A percentile compares a stretch with the other conserved stretches of the same genome.
These are phyloP conservation scores for Protodeltote pygarga DNA, from an alignment of 2,888 invertebrate species.

Conservation along the genomic window DNA sequence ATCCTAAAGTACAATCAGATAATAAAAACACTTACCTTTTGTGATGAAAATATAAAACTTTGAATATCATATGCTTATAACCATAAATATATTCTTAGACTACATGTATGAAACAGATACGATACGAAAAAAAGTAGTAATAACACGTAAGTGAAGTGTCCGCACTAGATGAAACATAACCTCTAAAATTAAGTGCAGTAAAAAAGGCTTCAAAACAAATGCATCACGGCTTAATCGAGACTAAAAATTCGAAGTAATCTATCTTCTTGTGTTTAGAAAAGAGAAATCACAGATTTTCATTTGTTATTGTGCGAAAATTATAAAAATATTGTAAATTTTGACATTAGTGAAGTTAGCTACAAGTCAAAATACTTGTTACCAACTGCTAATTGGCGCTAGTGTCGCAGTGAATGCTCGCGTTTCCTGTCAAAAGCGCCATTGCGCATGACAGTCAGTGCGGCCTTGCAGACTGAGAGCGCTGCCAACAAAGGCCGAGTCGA, in stretches of 20 bases:
- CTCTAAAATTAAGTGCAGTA: conserved; percentile 40
- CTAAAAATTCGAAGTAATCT: conserved; percentile 30
- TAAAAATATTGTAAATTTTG: conserved; percentile 56
- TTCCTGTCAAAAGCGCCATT: conserved; percentile 86
- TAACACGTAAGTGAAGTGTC: conserved; percentile 61
- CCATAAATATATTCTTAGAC: conserved; percentile 22
- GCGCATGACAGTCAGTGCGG: conserved; percentile 88
- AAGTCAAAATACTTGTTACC: conserved; percentile 66
- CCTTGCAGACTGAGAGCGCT: conserved; percentile 87
- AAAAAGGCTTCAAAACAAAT: conserved; percentile 13
- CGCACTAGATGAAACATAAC: conserved; percentile 64
- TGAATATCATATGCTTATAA: conserved; percentile 10
- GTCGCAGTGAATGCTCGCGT: conserved; percentile 83
- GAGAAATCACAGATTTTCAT: conserved; percentile 33
- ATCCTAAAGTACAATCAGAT: background rate
- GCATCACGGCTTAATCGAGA: conserved; percentile 2
- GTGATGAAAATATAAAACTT: conserved; percentile 5
- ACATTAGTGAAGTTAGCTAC: conserved; percentile 64
- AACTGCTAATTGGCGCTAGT: conserved; percentile 81
- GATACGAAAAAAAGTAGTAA: conserved; percentile 22
- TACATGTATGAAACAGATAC: conserved; percentile 16
- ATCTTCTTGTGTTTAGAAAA: conserved; percentile 1
- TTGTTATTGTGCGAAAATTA: conserved; percentile 41
- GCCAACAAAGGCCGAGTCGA: conserved; percentile 87
- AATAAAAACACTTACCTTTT: conserved; percentile 29